Evolutionary conservation across 2,888 invertebrate species (phyloP).

Genomic region (Stenolophus ochropezus): DNA sequence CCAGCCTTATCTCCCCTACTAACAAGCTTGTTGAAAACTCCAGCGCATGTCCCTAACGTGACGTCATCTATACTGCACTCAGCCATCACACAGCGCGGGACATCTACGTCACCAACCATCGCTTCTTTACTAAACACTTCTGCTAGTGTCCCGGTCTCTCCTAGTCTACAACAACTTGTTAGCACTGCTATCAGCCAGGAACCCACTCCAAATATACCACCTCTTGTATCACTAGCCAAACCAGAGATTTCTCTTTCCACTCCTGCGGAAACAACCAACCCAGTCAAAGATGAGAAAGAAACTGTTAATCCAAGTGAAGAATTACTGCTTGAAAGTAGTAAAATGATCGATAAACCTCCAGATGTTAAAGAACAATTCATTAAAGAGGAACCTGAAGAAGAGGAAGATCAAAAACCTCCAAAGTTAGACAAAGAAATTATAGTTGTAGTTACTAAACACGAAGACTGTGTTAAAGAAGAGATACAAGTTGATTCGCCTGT

Average conservation of each 20-base stretch:
- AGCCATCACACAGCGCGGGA: conserved; percentile 71
- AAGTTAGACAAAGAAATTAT: conserved; percentile 62
- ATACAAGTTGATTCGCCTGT: conserved; percentile 62
- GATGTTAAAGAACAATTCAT: neutral
- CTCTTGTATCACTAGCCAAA: conserved; percentile 17
- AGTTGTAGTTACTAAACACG: conserved; percentile 64
- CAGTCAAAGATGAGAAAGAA: conserved; percentile 27
- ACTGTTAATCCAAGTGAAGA: conserved; percentile 1
- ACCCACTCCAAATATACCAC: conserved; percentile 60
- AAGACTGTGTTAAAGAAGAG: conserved; percentile 60
- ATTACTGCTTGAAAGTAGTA: conserved; percentile 11
- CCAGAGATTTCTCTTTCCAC: neutral
- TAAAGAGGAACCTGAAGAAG: conserved; percentile 40
- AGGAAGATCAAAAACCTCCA: conserved; percentile 31
- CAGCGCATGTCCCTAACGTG: conserved; percentile 74
- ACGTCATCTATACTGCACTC: conserved; percentile 72
- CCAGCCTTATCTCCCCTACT: conserved; percentile 83
- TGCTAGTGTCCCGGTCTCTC: conserved; percentile 69
- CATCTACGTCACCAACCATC: conserved; percentile 73
- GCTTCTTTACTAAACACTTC: conserved; percentile 74
- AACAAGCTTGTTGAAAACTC: conserved; percentile 87
- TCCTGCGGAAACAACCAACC: neutral
- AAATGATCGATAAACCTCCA: neutral
- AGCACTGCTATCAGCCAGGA: conserved; percentile 72
- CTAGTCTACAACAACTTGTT: conserved; percentile 75